Evolutionary conservation across 2,888 invertebrate species (phyloP).

Genomic region (Tryphoninae sp.): DNA sequence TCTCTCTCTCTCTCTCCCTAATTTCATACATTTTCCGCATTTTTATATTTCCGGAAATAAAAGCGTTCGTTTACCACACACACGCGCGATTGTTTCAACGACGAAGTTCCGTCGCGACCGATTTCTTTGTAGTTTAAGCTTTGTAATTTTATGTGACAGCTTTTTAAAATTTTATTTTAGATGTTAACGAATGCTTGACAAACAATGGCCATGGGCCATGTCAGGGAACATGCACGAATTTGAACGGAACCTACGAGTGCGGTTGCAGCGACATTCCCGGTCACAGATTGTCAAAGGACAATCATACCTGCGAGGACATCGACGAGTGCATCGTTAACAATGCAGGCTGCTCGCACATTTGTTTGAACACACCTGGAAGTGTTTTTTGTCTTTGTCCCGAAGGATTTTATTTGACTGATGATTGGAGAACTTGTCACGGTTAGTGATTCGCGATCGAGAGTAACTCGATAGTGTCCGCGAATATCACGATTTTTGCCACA

Average conservation of each 20-base stretch:
- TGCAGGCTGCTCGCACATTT: conserved; percentile 84
- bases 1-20: neutral
- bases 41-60: conserved; percentile 24
- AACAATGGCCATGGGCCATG: conserved; percentile 86
- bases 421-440: conserved; percentile 78
- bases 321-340: conserved; percentile 83
- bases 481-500: too few species aligned
- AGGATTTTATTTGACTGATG: conserved; percentile 74
- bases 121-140: neutral
- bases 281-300: conserved; percentile 83
- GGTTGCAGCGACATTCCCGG: conserved; percentile 84
- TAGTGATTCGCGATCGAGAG: conserved; percentile 46
- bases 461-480: too few species aligned
- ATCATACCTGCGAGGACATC: conserved; percentile 83
- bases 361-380: conserved; percentile 84
- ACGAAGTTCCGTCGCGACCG: conserved; percentile 7
- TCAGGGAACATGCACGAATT: conserved; percentile 85
- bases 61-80: neutral
- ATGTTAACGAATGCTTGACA: conserved; percentile 85
- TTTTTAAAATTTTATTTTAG: conserved; percentile 71
- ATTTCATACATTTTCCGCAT: neutral
- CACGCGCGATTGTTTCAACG: conserved; percentile 16
- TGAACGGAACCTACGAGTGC: conserved; percentile 84
- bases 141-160: neutral
- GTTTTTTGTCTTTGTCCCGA: conserved; percentile 78